Base-by-base conservation (phyloP, 2,113 vertebrate species). In the Hucho hucho region DNA sequence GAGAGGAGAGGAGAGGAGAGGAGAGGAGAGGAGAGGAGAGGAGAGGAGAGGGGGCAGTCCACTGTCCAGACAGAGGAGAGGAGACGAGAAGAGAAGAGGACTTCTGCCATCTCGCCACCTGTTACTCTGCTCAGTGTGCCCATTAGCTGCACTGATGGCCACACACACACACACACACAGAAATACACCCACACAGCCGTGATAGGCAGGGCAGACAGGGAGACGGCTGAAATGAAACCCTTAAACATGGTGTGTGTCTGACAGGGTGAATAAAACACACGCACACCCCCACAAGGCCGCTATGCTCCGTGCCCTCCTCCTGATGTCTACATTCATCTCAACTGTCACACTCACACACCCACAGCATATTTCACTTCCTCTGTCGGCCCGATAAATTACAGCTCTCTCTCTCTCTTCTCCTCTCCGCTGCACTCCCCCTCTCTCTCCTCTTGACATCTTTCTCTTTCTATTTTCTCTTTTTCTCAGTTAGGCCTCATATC, bases 321-420 rank as follows among this genome's bases (percentile, higher is more conserved):
- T 91, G 91, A 95, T 94, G 94, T 94, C 93, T 93, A 92, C 92
- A 95, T 96, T 96, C 94, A 96, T 95, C 94, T 95, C 88, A 87
- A 84, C 92, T 94, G 94, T 94, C 96, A 96, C 92, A 94, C 91
- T 93, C 91, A 88, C 94, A 94, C 93, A 93, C 91, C 91, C 92
- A 93, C 91, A 87, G 94, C 93, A 95, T 94, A 90, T 92, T 92
- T 96, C 93, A 94, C 93, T 94, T 93, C 92, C 93, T 91, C 92
- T 92, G 93, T 93, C 94, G 93, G 92, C 85, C 88, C 20, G 47
- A 89, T 93, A 94, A 95, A 95, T 96, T 93, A 97, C 84, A 95
- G 87, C 91, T 90, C 89, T 87, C 79, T 75, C 26, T 26, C 69
- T 78, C 76, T 78, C 69, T 49, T 43, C 20, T 32, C 22, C 59